phyloP scores from a whole-genome alignment of 2,113 vertebrate genomes.

The Micronycteris hirsuta region DNA sequence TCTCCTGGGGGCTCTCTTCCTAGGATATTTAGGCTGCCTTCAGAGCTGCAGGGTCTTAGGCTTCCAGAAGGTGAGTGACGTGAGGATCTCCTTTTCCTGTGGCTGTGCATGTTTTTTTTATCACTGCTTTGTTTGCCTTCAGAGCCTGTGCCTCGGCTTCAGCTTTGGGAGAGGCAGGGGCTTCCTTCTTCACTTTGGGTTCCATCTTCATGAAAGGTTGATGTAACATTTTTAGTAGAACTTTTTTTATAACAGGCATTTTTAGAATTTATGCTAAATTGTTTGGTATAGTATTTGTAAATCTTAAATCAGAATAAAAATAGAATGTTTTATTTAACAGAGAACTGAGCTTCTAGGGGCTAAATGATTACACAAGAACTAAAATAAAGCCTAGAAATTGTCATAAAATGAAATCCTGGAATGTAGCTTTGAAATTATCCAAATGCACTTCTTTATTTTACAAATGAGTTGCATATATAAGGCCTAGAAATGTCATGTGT shows the following conservation, averaged over 20 bases:
- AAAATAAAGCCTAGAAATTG: background rate
- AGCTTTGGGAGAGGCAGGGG: no score
- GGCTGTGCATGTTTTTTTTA: no score
- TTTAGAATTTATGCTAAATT: background rate
- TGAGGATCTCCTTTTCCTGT: no score
- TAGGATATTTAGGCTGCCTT: no score
- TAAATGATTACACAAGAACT: background rate
- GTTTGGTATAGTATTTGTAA: background rate
- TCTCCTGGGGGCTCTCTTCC: no score
- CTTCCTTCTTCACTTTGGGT: no score
- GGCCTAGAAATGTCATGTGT: background rate
- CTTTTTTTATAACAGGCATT: background rate
- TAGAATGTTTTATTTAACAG: background rate
- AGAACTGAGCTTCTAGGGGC: background rate
- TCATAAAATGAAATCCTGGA: background rate
- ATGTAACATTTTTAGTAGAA: background rate
- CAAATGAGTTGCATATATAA: background rate
- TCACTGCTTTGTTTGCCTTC: no score
- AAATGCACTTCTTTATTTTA: background rate
- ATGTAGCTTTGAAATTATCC: background rate
- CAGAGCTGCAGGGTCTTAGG: no score
- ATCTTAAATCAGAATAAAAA: background rate
- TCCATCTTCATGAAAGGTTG: no score
- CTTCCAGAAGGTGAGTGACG: no score
- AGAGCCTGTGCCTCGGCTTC: no score